Conservation (phyloP, 2,113 vertebrate genomes). For the Pituophis catenifer region DNA sequence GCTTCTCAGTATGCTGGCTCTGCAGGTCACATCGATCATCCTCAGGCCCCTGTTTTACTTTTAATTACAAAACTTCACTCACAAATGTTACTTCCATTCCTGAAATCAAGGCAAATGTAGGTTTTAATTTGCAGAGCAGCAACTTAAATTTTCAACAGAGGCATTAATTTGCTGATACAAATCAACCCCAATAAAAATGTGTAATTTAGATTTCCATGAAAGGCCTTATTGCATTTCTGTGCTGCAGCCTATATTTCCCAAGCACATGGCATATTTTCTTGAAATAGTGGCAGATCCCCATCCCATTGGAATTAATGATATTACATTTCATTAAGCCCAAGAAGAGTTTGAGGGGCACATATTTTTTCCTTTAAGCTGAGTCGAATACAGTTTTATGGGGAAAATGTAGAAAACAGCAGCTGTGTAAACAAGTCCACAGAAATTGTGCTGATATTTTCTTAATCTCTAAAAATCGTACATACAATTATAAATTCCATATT, state of each 20-base stretch:
- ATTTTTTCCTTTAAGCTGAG: background rate
- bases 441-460: background rate
- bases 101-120: conserved; percentile 61
- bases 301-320: background rate
- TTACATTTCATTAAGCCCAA: background rate
- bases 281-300: background rate
- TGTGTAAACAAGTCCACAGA: background rate
- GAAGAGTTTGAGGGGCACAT: background rate
- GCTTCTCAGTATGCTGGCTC: conserved; percentile 39
- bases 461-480: background rate
- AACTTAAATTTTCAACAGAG: conserved; percentile 58
- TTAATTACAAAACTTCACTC: conserved; percentile 66
- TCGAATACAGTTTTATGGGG: background rate
- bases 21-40: conserved; percentile 58
- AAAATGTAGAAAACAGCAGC: background rate
- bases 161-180: conserved; percentile 46
- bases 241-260: background rate
- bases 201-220: conserved; percentile 16
- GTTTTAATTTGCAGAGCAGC: conserved; percentile 62
- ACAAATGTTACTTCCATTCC: conserved; percentile 60
- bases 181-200: conserved; percentile 45
- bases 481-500: background rate
- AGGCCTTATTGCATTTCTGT: conserved; percentile 7
- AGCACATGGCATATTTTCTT: background rate
- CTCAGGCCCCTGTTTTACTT: conserved; percentile 59